Conservation (phyloP, 1,140 invertebrate genomes). For the Leptestheria dahalacensis region DNA sequence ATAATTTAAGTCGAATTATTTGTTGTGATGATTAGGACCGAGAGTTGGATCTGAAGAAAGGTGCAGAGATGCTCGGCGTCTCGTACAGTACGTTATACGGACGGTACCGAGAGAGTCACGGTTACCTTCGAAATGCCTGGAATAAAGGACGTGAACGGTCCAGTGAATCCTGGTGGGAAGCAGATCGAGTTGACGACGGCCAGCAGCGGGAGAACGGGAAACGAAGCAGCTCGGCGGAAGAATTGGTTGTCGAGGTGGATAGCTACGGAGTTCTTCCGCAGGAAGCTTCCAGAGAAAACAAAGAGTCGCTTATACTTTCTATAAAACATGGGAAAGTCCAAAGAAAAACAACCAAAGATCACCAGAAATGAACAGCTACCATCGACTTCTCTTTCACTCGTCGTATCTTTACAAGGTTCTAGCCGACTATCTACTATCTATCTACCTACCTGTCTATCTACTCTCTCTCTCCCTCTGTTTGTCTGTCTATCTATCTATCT, state of each 20-base stretch:
- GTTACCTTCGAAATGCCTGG: conserved; percentile 60
- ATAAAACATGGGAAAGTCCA: conserved; percentile 5
- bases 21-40: conserved; percentile 2
- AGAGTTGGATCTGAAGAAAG: conserved; percentile 10
- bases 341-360: background rate
- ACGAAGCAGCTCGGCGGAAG: conserved; percentile 1
- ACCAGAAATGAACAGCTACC: too few species aligned
- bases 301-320: conserved; percentile 4
- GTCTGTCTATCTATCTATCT: too few species aligned
- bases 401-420: background rate
- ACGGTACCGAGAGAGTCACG: conserved; percentile 69
- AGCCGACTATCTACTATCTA: background rate
- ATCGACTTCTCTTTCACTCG: background rate
- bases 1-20: too few species aligned
- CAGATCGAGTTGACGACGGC: background rate
- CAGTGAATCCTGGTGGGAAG: background rate
- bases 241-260: conserved; percentile 4
- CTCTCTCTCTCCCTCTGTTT: too few species aligned
- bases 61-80: conserved; percentile 47
- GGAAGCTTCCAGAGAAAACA: too few species aligned
- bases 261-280: background rate
- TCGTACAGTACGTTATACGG: conserved; percentile 78
- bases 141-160: conserved; percentile 1
- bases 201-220: background rate
- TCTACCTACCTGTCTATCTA: too few species aligned